phyloP scores from a whole-genome alignment of 2,797 vertebrate species.

The Sebastes ruberrimus region DNA sequence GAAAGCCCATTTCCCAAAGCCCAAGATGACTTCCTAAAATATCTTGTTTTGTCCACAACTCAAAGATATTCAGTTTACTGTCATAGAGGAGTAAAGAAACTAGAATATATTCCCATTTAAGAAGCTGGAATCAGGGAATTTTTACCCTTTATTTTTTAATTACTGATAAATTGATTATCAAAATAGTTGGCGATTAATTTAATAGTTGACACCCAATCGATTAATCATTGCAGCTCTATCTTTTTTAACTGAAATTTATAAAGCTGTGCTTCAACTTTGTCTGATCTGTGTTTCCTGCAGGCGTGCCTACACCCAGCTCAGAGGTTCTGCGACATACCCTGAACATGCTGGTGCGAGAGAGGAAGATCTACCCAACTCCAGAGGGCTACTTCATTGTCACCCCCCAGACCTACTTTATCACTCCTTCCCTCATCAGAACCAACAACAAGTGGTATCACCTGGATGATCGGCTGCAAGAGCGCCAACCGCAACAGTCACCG shows the following conservation, averaged over 20 bases:
- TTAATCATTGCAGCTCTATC: neutral
- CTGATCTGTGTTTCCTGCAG: constrained; percentile 71
- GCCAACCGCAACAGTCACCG: constrained; percentile 78
- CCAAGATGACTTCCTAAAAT: too few relatives aligned
- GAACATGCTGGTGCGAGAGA: constrained; percentile 97
- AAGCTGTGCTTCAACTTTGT: neutral
- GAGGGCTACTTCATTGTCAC: constrained; percentile 99
- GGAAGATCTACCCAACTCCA: constrained; percentile 98
- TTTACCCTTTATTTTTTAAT: too few relatives aligned
- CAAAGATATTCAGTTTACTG: too few relatives aligned
- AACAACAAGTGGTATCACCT: constrained; percentile 99
- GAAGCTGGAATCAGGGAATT: too few relatives aligned
- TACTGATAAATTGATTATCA: too few relatives aligned
- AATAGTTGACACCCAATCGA: neutral
- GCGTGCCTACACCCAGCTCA: constrained; percentile 97
- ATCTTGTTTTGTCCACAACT: too few relatives aligned
- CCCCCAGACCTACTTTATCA: constrained; percentile 99
- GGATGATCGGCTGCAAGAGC: constrained; percentile 95
- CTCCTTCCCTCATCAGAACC: constrained; percentile 98
- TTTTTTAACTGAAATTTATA: neutral
- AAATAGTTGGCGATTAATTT: too few relatives aligned
- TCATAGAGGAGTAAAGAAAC: too few relatives aligned
- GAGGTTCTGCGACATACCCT: constrained; percentile 98
- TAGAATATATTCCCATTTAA: too few relatives aligned
- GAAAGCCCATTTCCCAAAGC: too few relatives aligned